A percentile compares a stretch with the other conserved stretches of the same genome.
Evolutionary conservation across 2,113 vertebrate genomes (phyloP).

Genomic region (Kryptolebias marmoratus): DNA sequence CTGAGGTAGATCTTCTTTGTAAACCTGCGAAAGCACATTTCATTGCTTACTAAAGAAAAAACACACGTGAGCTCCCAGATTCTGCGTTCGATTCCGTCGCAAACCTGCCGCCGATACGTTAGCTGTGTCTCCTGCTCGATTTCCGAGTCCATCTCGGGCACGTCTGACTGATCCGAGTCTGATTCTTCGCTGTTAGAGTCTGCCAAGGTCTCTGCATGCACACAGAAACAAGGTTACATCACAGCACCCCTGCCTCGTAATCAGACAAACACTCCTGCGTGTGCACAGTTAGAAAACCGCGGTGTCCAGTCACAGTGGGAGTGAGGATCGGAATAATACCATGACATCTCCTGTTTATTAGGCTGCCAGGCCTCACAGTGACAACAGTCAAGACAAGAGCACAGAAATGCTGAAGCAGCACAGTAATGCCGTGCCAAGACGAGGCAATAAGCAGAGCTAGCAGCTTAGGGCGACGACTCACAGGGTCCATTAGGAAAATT

Average conservation of each 20-base stretch:
- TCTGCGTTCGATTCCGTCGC: conserved; percentile 8
- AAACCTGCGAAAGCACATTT: conserved; percentile 83
- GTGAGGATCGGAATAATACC: conserved; percentile 39
- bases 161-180: conserved; percentile 97
- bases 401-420: conserved; percentile 73
- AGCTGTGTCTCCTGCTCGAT: conserved; percentile 98
- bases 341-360: conserved; percentile 59
- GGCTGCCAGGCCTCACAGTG: conserved; percentile 30
- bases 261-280: conserved; percentile 25
- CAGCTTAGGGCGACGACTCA: conserved; percentile 51
- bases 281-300: conserved; percentile 10
- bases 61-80: background rate
- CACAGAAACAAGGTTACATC: conserved; percentile 45
- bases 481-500: conserved; percentile 80
- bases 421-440: conserved; percentile 52
- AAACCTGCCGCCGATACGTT: conserved; percentile 92
- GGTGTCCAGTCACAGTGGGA: conserved; percentile 16
- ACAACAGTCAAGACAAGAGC: conserved; percentile 63
- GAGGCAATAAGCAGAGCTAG: conserved; percentile 62
- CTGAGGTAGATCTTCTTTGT: conserved; percentile 99
- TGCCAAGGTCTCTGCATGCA: conserved; percentile 89
- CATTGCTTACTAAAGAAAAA: background rate
- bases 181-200: conserved; percentile 98
- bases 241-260: conserved; percentile 17
- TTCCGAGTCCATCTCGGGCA: conserved; percentile 99